Evolutionary conservation across 2,113 vertebrate species (phyloP).

Genomic region (Nibea coibor): DNA sequence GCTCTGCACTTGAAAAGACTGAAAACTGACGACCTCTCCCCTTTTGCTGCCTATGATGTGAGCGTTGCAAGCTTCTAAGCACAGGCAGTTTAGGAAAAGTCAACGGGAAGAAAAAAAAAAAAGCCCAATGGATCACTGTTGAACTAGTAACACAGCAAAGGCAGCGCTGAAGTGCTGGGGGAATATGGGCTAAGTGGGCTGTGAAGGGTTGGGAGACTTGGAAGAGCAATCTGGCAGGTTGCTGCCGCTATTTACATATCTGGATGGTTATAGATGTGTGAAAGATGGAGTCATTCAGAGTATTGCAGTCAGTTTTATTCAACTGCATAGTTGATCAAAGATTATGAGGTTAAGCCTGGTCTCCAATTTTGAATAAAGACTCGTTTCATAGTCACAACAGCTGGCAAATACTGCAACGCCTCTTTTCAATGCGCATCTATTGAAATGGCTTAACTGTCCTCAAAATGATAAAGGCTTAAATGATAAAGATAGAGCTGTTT

Average conservation of each 20-base stretch:
- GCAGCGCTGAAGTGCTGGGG: slow-evolving; percentile 41
- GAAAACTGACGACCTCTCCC: slow-evolving; percentile 51
- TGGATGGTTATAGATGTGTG: slow-evolving; percentile 44
- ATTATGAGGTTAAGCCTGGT: neutral
- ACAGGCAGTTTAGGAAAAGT: slow-evolving; percentile 54
- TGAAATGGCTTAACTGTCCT: neutral
- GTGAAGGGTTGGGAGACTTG: slow-evolving; percentile 54
- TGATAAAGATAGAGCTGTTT: no score
- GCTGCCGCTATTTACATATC: slow-evolving; percentile 54
- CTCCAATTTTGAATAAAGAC: neutral
- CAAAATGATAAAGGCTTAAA: neutral
- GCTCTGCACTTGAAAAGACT: slow-evolving; percentile 57
- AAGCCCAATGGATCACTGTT: slow-evolving; percentile 47
- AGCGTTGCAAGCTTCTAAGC: slow-evolving; percentile 51
- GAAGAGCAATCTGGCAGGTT: slow-evolving; percentile 44
- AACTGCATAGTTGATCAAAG: slow-evolving; percentile 21
- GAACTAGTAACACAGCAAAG: slow-evolving; percentile 63
- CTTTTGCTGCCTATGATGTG: slow-evolving; percentile 62
- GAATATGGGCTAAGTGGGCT: slow-evolving; percentile 64
- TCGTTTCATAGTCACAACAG: slow-evolving; percentile 3
- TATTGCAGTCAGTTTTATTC: slow-evolving; percentile 3
- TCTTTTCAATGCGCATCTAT: neutral
- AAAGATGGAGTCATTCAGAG: slow-evolving; percentile 32
- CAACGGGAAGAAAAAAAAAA: slow-evolving; percentile 18
- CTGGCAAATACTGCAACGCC: neutral